Percentiles rank a stretch among this genome's conserved stretches.
Conservation (phyloP, 2,888 invertebrate genomes). For the Sesamia inferens region DNA sequence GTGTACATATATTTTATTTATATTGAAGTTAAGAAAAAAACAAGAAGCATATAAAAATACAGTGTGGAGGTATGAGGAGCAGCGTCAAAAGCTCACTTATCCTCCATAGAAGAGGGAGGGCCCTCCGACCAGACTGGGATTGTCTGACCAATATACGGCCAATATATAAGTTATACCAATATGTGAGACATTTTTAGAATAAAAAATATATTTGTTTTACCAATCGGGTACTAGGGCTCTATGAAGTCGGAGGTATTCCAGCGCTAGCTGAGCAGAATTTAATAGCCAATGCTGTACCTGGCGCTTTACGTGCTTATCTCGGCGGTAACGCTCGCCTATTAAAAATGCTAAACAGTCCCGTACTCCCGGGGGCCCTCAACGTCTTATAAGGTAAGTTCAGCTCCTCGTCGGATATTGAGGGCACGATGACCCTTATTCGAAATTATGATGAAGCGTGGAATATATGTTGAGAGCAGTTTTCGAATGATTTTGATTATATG, state of each 20-base stretch:
- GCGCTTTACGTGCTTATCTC: constrained; percentile 26
- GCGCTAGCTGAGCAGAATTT: constrained; percentile 29
- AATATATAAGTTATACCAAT: no score
- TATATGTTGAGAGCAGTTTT: not conserved
- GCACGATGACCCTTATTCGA: not conserved
- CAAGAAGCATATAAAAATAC: constrained; percentile 33
- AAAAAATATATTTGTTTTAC: not conserved
- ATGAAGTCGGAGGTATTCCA: constrained; percentile 36
- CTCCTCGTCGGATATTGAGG: not conserved
- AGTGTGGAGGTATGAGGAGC: no score
- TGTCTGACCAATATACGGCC: no score
- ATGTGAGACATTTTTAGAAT: no score
- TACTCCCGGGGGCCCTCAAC: not conserved
- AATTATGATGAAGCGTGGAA: not conserved
- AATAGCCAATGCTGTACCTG: constrained; percentile 14
- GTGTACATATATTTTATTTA: constrained; percentile 34
- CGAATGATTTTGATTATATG: not conserved
- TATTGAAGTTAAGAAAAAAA: constrained; percentile 43
- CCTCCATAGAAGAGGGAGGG: no score
- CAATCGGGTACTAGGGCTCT: constrained; percentile 2
- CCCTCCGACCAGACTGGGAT: no score
- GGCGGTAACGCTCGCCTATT: constrained; percentile 6
- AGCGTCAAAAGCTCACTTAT: not conserved
- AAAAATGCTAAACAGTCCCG: constrained; percentile 10
- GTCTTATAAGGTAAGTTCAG: not conserved